Evolutionary conservation across 2,113 vertebrate genomes (phyloP).

Genomic region (Ammodytes marinus): DNA sequence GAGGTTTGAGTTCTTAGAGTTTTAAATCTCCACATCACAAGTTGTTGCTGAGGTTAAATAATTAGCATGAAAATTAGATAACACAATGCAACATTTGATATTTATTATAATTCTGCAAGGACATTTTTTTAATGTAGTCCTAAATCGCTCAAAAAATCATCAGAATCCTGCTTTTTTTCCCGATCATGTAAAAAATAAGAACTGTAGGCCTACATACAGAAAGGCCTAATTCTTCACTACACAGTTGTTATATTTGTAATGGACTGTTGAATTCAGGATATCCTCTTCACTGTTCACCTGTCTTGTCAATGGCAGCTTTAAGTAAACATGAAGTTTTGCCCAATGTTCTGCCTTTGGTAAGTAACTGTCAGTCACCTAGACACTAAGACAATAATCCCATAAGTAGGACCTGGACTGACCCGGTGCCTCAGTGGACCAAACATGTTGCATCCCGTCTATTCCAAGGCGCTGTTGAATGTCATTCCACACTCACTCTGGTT

Average conservation of each 20-base stretch:
- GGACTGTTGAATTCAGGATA: not conserved
- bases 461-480: not conserved
- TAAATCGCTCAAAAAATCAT: not conserved
- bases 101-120: not conserved
- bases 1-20: conserved; percentile 24
- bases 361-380: not conserved
- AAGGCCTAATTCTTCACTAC: not conserved
- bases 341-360: not conserved
- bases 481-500: not conserved
- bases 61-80: too few relatives aligned
- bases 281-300: not conserved
- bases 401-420: not conserved
- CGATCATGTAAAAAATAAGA: not conserved
- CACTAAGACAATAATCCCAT: not conserved
- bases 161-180: not conserved
- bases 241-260: not conserved
- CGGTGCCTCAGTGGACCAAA: not conserved
- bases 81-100: too few relatives aligned
- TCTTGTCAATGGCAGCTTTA: not conserved
- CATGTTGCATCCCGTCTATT: conserved; percentile 8
- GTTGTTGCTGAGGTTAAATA: too few relatives aligned
- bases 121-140: not conserved
- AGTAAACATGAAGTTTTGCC: not conserved
- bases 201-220: not conserved
- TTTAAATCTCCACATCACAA: too few relatives aligned